Conservation (phyloP, 2,797 vertebrate genomes). For the Tenualosa thibaudeaui region DNA sequence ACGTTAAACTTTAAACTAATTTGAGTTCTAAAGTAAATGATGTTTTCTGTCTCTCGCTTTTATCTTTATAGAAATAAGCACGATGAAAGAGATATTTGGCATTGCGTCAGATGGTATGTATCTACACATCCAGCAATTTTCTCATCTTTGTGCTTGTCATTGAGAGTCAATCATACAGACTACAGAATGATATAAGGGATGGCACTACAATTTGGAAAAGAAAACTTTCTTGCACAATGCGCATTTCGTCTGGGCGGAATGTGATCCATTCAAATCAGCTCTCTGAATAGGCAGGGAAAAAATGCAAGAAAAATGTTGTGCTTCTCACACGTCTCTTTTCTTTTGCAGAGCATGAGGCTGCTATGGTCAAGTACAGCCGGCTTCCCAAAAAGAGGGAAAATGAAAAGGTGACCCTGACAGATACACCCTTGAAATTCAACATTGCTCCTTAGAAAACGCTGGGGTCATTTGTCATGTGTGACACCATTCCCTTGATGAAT, state of each 20-base stretch:
- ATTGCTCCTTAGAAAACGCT: background rate
- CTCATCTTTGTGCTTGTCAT: background rate
- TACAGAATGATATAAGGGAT: background rate
- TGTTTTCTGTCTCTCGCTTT: conserved; percentile 19
- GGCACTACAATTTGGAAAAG: background rate
- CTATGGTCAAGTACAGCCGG: conserved; percentile 97
- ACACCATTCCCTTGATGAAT: conserved; percentile 15
- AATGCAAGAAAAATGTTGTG: background rate
- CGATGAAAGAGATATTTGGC: conserved; percentile 92
- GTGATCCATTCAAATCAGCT: background rate
- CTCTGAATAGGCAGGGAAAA: background rate
- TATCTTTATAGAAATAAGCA: conserved; percentile 89
- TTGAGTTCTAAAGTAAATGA: too few species aligned
- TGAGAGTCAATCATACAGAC: background rate
- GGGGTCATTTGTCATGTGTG: background rate
- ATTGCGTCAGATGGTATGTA: conserved; percentile 91
- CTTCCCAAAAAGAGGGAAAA: conserved; percentile 95
- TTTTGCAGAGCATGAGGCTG: conserved; percentile 87
- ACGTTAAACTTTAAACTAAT: too few species aligned
- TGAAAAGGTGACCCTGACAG: conserved; percentile 81
- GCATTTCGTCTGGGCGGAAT: background rate
- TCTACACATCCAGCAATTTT: background rate
- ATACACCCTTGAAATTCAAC: conserved; percentile 4
- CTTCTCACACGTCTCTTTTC: background rate
- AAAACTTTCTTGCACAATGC: background rate